Conservation (phyloP, 2,797 vertebrate genomes). For the Gephyroberyx darwinii region DNA sequence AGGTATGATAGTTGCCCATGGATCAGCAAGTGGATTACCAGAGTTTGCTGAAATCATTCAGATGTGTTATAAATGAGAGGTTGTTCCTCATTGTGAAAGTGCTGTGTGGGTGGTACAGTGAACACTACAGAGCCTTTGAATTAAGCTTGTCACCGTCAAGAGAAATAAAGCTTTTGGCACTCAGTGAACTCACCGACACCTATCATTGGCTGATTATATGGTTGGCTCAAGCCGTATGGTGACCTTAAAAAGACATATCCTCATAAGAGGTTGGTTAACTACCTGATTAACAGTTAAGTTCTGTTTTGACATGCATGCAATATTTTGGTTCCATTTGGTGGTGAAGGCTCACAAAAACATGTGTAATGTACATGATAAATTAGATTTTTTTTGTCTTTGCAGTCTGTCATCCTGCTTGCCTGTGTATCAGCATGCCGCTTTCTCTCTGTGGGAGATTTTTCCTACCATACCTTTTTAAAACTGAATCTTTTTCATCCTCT, state of each 20-base stretch:
- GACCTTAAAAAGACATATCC: slow-evolving; percentile 14
- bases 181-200: neutral
- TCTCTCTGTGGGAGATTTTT: no score
- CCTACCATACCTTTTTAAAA: no score
- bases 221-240: slow-evolving; percentile 1
- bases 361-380: no score
- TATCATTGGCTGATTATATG: slow-evolving; percentile 1
- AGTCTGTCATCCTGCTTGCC: no score
- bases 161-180: slow-evolving; percentile 1
- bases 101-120: slow-evolving; percentile 20
- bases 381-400: no score
- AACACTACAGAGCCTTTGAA: slow-evolving; percentile 35
- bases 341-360: no score
- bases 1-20: neutral
- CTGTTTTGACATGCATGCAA: no score
- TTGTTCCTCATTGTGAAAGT: slow-evolving; percentile 24
- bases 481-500: neutral
- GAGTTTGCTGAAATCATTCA: slow-evolving; percentile 23
- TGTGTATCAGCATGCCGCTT: no score
- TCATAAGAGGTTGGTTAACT: slow-evolving; percentile 12
- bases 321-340: no score
- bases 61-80: slow-evolving; percentile 8
- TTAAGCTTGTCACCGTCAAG: slow-evolving; percentile 2
- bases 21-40: slow-evolving; percentile 1
- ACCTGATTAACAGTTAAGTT: no score